Evolutionary conservation across 2,113 vertebrate species (phyloP).

Genomic region (Telmatochromis sp.): DNA sequence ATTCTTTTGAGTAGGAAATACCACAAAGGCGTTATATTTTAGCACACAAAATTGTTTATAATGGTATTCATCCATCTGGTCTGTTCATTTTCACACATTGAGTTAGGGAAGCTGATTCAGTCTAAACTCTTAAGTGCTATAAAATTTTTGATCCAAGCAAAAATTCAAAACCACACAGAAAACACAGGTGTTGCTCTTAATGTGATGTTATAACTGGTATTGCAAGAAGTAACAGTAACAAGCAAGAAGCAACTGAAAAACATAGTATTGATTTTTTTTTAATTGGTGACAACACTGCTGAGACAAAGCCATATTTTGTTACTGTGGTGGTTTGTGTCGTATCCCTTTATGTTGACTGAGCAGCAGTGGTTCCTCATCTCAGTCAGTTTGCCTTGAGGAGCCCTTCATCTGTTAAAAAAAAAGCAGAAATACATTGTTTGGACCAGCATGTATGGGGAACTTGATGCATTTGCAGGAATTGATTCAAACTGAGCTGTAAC

Average conservation of each 20-base stretch:
- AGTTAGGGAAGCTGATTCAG: not conserved
- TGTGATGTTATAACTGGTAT: not conserved
- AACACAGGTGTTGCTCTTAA: not conserved
- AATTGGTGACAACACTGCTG: not conserved
- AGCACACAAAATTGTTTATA: not conserved
- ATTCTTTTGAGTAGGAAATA: not conserved
- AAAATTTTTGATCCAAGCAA: not conserved
- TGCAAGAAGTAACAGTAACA: not conserved
- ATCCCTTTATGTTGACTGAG: not conserved
- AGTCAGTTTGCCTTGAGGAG: constrained; percentile 25
- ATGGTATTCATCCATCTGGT: not conserved
- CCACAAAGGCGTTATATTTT: not conserved
- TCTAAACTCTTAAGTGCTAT: not conserved
- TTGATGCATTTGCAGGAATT: not conserved
- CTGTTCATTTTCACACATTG: not conserved
- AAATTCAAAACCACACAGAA: not conserved
- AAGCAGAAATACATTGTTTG: not conserved
- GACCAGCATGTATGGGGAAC: not conserved
- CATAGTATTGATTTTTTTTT: not conserved
- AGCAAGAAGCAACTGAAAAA: not conserved
- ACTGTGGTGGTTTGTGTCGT: not conserved
- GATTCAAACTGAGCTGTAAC: not conserved
- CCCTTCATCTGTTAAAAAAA: constrained; percentile 9
- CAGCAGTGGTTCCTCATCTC: not conserved
- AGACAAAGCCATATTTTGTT: not conserved